phyloP scores from a whole-genome alignment of 2,797 vertebrate species.

The Telmatherina bonti region DNA sequence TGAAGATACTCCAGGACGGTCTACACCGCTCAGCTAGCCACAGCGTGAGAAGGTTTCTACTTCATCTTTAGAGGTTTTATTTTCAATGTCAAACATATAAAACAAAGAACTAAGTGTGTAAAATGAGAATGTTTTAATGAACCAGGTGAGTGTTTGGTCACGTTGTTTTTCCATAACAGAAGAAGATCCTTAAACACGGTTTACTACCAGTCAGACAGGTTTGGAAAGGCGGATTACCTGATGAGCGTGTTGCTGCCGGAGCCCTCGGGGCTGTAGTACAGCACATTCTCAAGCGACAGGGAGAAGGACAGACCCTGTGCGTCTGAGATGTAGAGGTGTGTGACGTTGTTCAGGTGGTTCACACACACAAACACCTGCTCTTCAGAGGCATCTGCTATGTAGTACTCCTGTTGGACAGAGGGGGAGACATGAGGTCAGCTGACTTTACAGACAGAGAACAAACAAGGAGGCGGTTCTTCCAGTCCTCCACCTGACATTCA shows the following conservation, averaged over 20 bases:
- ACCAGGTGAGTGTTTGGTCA: no score
- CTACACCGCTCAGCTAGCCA: no score
- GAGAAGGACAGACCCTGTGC: constrained; percentile 94
- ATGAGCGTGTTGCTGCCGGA: constrained; percentile 93
- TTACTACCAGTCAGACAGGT: neutral
- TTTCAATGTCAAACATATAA: no score
- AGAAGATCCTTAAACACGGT: no score
- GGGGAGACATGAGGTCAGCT: neutral
- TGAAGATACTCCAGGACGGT: no score
- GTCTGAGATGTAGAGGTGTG: constrained; percentile 97
- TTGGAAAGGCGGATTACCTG: constrained; percentile 81
- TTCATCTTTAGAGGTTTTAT: no score
- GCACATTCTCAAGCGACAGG: constrained; percentile 92
- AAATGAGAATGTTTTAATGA: no score
- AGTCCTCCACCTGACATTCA: no score
- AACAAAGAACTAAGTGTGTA: no score
- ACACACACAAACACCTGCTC: constrained; percentile 99
- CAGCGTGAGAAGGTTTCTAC: no score
- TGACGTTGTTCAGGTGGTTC: constrained; percentile 92
- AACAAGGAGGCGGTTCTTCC: neutral
- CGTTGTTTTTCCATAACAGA: no score
- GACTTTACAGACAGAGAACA: neutral
- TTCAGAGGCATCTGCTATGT: constrained; percentile 94
- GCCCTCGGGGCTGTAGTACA: constrained; percentile 95
- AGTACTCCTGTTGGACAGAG: constrained; percentile 88